A percentile compares a stretch with the other conserved stretches of the same genome.
Evolutionary conservation across 2,113 vertebrate species (phyloP).

Genomic region (Esox niger): DNA sequence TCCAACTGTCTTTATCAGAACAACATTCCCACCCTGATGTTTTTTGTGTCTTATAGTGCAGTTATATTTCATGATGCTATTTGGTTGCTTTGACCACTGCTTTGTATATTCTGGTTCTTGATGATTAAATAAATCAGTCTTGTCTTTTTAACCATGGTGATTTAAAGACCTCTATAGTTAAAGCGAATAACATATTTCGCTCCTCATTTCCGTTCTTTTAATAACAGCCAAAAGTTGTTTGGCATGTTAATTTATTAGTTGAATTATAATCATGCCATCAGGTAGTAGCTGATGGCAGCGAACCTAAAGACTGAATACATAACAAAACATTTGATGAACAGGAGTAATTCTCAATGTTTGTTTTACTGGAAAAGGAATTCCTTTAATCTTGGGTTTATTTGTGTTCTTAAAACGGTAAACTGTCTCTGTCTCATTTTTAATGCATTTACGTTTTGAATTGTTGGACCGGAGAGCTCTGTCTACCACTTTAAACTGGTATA

Average conservation of each 20-base stretch:
- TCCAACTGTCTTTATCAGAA: constrained; percentile 67
- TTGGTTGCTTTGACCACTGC: constrained; percentile 80
- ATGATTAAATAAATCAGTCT: constrained; percentile 77
- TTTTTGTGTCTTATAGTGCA: constrained; percentile 34
- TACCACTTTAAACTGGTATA: neutral
- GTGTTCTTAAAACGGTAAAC: neutral
- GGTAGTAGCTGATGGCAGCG: constrained; percentile 55
- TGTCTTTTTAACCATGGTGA: constrained; percentile 76
- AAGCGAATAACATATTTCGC: neutral
- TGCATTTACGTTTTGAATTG: no score
- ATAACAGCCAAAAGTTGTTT: neutral
- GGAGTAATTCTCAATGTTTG: neutral
- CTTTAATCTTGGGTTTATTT: neutral
- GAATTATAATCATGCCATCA: no score
- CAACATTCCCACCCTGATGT: constrained; percentile 41
- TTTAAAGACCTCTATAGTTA: neutral
- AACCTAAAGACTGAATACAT: constrained; percentile 64
- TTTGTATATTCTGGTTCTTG: constrained; percentile 86
- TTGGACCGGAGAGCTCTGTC: neutral
- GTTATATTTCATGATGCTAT: constrained; percentile 63
- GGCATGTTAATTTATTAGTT: no score
- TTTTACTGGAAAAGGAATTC: neutral
- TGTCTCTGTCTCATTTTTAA: neutral
- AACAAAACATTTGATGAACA: neutral
- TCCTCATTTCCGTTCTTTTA: no score